These are phyloP conservation scores for Pseudorasbora parva DNA, from an alignment of 2,113 vertebrate species.

Conservation along the genomic window DNA sequence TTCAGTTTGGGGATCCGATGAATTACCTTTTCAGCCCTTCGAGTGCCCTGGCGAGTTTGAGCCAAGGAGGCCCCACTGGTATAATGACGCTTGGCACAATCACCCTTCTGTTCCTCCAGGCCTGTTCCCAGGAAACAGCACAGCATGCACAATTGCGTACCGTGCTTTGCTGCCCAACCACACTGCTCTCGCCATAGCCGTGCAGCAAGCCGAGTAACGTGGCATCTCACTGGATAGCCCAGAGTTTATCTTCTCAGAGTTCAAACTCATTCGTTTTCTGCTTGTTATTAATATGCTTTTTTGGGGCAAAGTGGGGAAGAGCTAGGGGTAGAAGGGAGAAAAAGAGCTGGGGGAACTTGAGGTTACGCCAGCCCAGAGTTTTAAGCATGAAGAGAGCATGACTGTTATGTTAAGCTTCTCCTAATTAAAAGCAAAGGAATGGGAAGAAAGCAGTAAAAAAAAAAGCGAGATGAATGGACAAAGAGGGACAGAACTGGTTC, in stretches of 20 bases:
- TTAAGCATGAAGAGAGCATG: constrained; percentile 60
- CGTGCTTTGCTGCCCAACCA: constrained; percentile 80
- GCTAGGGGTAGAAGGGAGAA: constrained; percentile 10
- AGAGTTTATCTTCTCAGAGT: constrained; percentile 35
- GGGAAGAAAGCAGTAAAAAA: constrained; percentile 69
- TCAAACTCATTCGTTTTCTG: constrained; percentile 14
- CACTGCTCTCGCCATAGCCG: constrained; percentile 75
- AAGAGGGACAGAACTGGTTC: constrained; percentile 72
- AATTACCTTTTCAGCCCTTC: constrained; percentile 81
- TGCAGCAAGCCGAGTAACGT: constrained; percentile 50
- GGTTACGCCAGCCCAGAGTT: constrained; percentile 60
- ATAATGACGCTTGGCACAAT: constrained; percentile 83
- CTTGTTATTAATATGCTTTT: constrained; percentile 14
- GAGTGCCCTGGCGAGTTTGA: constrained; percentile 72
- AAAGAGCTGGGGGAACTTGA: constrained; percentile 46
- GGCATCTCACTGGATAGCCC: constrained; percentile 28
- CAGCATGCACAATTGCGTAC: constrained; percentile 80
- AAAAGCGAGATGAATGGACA: constrained; percentile 63
- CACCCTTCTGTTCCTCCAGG: constrained; percentile 74
- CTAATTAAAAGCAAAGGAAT: constrained; percentile 68
- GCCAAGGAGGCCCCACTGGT: constrained; percentile 73
- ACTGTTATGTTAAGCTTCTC: constrained; percentile 66
- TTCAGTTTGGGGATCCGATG: constrained; percentile 72
- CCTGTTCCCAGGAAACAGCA: constrained; percentile 82
- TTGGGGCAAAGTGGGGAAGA: constrained; percentile 41